phyloP scores from a whole-genome alignment of 92 coral and sea anemone species.

The Zoanthus solanderi region DNA sequence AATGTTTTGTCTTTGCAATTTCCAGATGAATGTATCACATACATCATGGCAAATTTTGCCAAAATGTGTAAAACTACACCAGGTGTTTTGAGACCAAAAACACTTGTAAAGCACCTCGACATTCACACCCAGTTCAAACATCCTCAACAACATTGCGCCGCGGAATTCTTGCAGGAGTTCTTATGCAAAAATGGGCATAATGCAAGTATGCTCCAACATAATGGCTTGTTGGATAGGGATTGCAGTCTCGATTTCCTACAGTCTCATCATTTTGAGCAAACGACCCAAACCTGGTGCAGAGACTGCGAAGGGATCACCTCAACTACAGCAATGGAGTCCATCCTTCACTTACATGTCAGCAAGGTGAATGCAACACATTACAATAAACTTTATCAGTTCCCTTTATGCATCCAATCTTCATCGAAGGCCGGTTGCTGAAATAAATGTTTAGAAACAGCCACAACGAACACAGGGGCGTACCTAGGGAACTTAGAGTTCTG shows the following conservation, averaged over 20 bases:
- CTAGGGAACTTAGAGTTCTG: too few relatives aligned
- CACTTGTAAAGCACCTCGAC: neutral
- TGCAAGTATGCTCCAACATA: conserved; percentile 1
- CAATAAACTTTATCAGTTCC: neutral
- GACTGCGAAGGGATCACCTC: neutral
- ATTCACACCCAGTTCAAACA: conserved; percentile 29
- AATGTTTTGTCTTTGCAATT: conserved; percentile 12
- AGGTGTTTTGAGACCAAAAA: conserved; percentile 5
- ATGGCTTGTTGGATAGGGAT: neutral
- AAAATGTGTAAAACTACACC: neutral
- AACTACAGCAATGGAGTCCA: conserved; percentile 5
- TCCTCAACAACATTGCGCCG: conserved; percentile 23
- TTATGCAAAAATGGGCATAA: conserved; percentile 6
- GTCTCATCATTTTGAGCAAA: neutral
- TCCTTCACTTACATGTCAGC: conserved; percentile 12
- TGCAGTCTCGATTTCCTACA: conserved; percentile 3
- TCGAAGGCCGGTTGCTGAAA: too few relatives aligned
- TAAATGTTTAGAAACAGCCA: too few relatives aligned
- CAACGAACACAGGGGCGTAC: too few relatives aligned
- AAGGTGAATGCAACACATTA: conserved; percentile 14
- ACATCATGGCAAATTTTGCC: conserved; percentile 7
- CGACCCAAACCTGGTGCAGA: conserved; percentile 19
- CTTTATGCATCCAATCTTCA: neutral
- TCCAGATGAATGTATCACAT: conserved; percentile 10
- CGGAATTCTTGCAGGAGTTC: conserved; percentile 25